These are phyloP conservation scores for Urocolius indicus DNA, from an alignment of 2,113 vertebrate species.

Conservation along the genomic window DNA sequence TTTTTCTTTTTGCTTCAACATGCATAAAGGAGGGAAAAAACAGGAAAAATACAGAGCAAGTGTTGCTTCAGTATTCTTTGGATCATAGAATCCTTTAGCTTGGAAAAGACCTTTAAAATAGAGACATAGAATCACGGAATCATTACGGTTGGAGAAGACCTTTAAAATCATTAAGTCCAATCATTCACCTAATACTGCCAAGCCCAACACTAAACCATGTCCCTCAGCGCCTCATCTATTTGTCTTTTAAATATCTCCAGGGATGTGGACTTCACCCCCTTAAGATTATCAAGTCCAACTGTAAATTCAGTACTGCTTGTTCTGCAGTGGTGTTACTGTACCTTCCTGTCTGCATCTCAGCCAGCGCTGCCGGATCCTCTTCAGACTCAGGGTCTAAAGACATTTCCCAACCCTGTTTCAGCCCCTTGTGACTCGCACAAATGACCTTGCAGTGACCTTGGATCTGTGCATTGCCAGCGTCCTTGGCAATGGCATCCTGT, in stretches of 20 bases:
- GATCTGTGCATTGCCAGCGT: accelerated
- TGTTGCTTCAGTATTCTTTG: neutral
- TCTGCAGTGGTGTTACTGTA: neutral
- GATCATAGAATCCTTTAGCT: neutral
- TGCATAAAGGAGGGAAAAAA: neutral
- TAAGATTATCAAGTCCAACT: neutral
- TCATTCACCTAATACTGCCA: too few relatives aligned
- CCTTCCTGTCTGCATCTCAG: neutral
- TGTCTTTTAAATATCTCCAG: too few relatives aligned
- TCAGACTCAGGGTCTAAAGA: neutral
- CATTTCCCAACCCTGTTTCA: accelerated
- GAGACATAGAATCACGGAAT: too few relatives aligned
- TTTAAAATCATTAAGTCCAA: too few relatives aligned
- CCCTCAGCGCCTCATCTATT: too few relatives aligned
- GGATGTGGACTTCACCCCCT: too few relatives aligned
- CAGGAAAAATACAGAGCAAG: neutral
- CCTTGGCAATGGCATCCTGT: neutral
- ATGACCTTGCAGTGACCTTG: neutral
- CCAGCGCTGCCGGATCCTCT: neutral
- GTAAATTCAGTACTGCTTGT: neutral
- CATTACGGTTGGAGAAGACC: too few relatives aligned
- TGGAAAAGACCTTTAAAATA: neutral
- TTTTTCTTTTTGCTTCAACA: neutral
- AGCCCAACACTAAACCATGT: too few relatives aligned
- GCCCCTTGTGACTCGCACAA: accelerated